Evolutionary conservation across 2,113 vertebrate genomes (phyloP), one percentile per base, ranked within the genome.

Genomic region (Neodontobutis hainanensis): DNA sequence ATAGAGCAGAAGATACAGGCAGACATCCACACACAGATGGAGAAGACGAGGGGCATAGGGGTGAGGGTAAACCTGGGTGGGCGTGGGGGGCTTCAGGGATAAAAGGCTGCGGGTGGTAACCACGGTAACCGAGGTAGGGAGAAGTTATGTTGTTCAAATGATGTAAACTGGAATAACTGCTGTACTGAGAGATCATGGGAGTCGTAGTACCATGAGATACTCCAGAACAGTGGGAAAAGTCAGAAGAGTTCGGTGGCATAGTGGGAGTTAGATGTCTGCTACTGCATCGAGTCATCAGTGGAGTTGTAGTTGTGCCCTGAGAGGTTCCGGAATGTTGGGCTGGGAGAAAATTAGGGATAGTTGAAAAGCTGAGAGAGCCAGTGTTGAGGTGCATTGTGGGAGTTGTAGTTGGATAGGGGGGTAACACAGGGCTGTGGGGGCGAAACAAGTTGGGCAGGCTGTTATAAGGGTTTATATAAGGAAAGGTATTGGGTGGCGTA

Each of bases 91-190:
- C 11, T 11, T 52, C 50, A 5, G 19, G 50, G 4, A 12, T 19
- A 19, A 32, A 52, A 4, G 46, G 43, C 7, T n/a, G 19, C 2
- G 48, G 6, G 19, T 34, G 34, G 43, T 8, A 14, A 19, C 40
- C 55, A n/a, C n/a, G n/a, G 11, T 9, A 58, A 10, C 40, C 40
- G 12, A 34, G 51, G 32, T 5, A 11, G 11, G 56, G 35, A 1
- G 83, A 61, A 68, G 59, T 77, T 11, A 49, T 5, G 38, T 5
- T 8, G 38, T 40, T 40, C 38, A 15, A 8, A 9, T 84, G 83
- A 42, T 80, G 68, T 42, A 94, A 70, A 75, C 89, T 94, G 42
- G 94, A 92, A 46, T 77, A 65, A 70, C 62, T 86, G 65, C 45
- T 3, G 11, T 82, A 75, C 8, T 52, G 68, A 3, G 70, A 42